These are phyloP conservation scores for Trissolcus brochymenae DNA, from an alignment of 2,888 invertebrate genomes.

Conservation along the genomic window DNA sequence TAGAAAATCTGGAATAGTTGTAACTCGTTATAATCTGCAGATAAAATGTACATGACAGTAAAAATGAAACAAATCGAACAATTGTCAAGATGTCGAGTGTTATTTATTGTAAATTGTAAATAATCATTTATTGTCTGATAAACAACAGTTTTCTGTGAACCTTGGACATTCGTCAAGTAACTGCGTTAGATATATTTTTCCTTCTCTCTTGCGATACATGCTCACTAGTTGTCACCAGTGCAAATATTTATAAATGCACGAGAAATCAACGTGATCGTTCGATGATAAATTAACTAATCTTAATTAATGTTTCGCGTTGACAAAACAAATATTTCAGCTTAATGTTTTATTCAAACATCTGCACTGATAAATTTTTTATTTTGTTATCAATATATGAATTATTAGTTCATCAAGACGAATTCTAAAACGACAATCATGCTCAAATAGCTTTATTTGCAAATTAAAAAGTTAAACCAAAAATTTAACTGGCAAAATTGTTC, in stretches of 20 bases:
- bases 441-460: too few relatives aligned
- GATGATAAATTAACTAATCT: slow-evolving; percentile 5
- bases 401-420: too few relatives aligned
- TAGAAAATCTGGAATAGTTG: too few relatives aligned
- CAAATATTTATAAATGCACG: slow-evolving; percentile 5
- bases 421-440: too few relatives aligned
- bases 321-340: not conserved
- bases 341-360: not conserved
- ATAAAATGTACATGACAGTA: not conserved
- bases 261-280: slow-evolving; percentile 9
- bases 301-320: not conserved
- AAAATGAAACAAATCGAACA: slow-evolving; percentile 4
- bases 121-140: slow-evolving; percentile 44
- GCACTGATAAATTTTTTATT: too few relatives aligned
- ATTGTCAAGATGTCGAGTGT: slow-evolving; percentile 49
- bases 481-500: too few relatives aligned
- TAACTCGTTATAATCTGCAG: not conserved
- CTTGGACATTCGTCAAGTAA: slow-evolving; percentile 46
- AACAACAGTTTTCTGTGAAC: slow-evolving; percentile 51
- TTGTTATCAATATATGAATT: too few relatives aligned
- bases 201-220: slow-evolving; percentile 5
- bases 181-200: slow-evolving; percentile 41
- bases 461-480: too few relatives aligned
- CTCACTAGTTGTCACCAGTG: slow-evolving; percentile 3
- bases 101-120: slow-evolving; percentile 37